phyloP scores from a whole-genome alignment of 2,888 invertebrate species.

The Hybos culiciformis region DNA sequence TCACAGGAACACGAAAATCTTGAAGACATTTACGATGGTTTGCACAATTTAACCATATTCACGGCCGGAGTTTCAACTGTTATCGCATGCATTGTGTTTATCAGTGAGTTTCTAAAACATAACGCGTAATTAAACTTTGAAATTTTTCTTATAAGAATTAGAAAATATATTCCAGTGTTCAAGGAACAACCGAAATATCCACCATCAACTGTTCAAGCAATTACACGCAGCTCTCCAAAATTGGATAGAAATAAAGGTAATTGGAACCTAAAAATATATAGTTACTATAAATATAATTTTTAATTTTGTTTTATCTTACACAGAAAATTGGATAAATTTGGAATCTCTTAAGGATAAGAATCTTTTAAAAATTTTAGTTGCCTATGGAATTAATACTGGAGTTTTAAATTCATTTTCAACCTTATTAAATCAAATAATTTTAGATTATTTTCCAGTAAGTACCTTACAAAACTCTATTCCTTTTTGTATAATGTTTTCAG shows the following conservation, averaged over 20 bases:
- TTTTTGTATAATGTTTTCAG: no score
- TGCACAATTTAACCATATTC: conserved; percentile 23
- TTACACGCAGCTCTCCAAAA: conserved; percentile 22
- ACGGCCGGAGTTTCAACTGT: conserved; percentile 38
- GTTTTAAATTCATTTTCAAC: conserved; percentile 59
- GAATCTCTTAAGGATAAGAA: conserved; percentile 39
- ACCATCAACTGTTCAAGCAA: conserved; percentile 41
- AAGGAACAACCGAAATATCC: conserved; percentile 39
- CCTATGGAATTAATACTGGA: conserved; percentile 59
- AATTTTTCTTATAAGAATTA: background rate
- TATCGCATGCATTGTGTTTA: conserved; percentile 41
- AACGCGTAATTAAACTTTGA: background rate
- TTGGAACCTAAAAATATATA: no score
- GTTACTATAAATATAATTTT: background rate
- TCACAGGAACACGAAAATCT: conserved; percentile 36
- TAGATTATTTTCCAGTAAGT: conserved; percentile 35
- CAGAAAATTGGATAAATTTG: background rate
- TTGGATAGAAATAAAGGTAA: conserved; percentile 7
- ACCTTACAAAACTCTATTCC: no score
- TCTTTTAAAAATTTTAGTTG: conserved; percentile 44
- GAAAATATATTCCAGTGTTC: conserved; percentile 31
- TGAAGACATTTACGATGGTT: conserved; percentile 35
- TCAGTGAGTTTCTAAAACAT: conserved; percentile 29
- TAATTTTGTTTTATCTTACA: background rate
- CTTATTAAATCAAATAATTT: conserved; percentile 38